Evolutionary conservation across 2,888 invertebrate species (phyloP), one percentile per base, ranked within the genome.

Genomic region (Drosophila silvestris): DNA sequence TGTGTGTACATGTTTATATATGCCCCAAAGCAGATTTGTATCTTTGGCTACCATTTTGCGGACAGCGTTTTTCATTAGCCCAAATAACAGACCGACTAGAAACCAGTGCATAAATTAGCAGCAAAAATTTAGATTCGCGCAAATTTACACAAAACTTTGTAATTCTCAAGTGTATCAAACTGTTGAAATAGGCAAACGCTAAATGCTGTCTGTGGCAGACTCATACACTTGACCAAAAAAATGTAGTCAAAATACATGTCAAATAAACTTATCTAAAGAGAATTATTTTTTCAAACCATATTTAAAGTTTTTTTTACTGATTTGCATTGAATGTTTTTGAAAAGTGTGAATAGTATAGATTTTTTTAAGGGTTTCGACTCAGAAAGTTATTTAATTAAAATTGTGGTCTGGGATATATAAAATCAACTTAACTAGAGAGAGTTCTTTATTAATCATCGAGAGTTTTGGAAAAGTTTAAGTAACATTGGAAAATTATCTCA

Each of bases 11-110:
- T 77, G 77, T 81, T 69, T 77, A 69, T 67, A 69, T 63, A 60
- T 74, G 70, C 69, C 69, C 71, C 30, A 52, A 41, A 58, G 70
- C 61, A 71, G 66, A 66, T 64, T 79, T 70, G 74, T 79, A 79
- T 71, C 79, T 74, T 71, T 69, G 68, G 63, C 57, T 54, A 64
- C 61, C 64, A 62, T 69, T 74, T 79, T 78, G 63, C 54, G 66
- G 77, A 47, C 54, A 56, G 54, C 51, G 75, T 68, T 83, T 83
- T 83, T 80, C 83, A 79, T 78, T 79, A 81, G 78, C 51, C 57
- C 7, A 37, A 28, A 19, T 33, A 37, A 14, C 14, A 14, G n/a
- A 14, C 5, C 6, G 26, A 37, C 37, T 28, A 56, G 58, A 81
- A 47, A 56, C 72, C 61, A 77, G 63, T 61, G 66, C 61, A 78